Evolutionary conservation across 2,797 vertebrate species (phyloP).

Genomic region (Phyllotis vaccarum): DNA sequence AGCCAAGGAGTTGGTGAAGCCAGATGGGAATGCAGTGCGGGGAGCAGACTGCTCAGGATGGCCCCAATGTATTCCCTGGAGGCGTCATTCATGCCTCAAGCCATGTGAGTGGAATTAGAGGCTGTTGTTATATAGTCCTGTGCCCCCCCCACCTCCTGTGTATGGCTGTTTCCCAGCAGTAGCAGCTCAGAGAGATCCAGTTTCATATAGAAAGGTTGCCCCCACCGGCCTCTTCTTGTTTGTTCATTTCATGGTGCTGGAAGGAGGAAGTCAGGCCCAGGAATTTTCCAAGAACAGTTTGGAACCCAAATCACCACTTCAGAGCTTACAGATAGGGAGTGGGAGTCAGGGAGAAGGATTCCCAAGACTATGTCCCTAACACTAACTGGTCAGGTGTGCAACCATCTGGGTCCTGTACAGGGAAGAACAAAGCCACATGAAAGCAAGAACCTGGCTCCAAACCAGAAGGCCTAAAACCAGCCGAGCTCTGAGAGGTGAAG

Average conservation of each 20-base stretch:
- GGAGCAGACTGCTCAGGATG: neutral
- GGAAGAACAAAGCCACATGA: neutral
- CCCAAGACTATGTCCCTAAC: neutral
- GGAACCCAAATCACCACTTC: neutral
- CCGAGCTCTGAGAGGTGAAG: neutral
- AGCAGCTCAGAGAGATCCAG: neutral
- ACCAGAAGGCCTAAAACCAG: neutral
- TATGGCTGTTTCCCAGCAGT: neutral
- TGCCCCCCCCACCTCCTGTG: too few species aligned
- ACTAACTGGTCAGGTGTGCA: neutral
- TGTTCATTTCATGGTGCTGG: neutral
- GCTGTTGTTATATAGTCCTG: neutral
- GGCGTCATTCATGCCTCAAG: neutral
- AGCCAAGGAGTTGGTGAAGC: neutral
- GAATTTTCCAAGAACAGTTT: neutral
- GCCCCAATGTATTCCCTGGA: neutral
- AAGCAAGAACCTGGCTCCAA: accelerated
- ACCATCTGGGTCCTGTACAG: neutral
- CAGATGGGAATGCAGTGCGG: neutral
- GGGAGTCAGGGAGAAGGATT: neutral
- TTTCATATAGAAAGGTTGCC: neutral
- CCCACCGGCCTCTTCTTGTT: neutral
- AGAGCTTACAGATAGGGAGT: neutral
- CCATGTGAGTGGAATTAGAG: neutral
- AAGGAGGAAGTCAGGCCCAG: neutral